Evolutionary conservation across 30 jellyfish, hydroid and myxozoan genomes (phyloP).

Genomic region (Pelagia noctiluca): DNA sequence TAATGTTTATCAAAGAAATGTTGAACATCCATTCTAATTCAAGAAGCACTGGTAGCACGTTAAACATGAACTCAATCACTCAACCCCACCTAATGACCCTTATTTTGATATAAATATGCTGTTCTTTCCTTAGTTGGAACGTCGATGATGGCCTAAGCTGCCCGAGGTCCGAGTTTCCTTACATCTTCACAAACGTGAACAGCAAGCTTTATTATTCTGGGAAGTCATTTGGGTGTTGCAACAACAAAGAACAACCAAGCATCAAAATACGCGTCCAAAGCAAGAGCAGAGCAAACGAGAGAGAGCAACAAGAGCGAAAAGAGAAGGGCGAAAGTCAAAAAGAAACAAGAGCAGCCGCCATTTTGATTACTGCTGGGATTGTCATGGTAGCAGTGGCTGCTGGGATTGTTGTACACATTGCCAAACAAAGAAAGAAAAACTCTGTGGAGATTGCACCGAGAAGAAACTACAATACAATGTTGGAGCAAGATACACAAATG

Average conservation of each 20-base stretch:
- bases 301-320: neutral
- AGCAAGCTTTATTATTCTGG: slow-evolving; percentile 34
- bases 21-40: too few species aligned
- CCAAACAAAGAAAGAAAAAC: neutral
- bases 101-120: too few species aligned
- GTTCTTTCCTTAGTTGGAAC: slow-evolving; percentile 41
- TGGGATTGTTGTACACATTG: neutral
- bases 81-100: too few species aligned
- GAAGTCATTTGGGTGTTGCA: slow-evolving; percentile 8
- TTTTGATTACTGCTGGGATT: neutral
- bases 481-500: too few species aligned
- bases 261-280: neutral
- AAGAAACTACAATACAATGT: too few species aligned
- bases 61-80: too few species aligned
- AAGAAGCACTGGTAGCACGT: too few species aligned
- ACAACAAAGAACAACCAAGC: neutral
- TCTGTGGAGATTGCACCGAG: too few species aligned
- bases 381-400: neutral
- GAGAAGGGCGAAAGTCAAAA: neutral
- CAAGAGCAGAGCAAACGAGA: neutral
- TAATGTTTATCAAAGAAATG: too few species aligned
- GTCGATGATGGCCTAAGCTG: slow-evolving; percentile 46
- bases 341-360: neutral
- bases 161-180: slow-evolving; percentile 76
- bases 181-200: slow-evolving; percentile 68